Base-by-base conservation (phyloP, 2,888 invertebrate species). In the Biston stratarius region DNA sequence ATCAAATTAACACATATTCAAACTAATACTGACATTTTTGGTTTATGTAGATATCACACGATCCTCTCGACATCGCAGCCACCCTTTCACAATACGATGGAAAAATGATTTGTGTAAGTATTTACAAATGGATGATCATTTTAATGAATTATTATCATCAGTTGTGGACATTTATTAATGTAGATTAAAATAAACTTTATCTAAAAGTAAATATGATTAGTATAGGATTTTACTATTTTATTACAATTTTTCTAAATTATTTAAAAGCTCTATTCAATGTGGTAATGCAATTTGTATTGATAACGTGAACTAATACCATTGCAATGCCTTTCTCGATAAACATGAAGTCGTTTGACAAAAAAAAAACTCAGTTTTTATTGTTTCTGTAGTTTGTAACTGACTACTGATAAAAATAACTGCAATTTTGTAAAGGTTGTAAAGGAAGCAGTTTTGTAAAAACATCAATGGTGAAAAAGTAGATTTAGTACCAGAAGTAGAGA, bases 21-120 rank as follows among this genome's bases (percentile, higher is more conserved):
- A 82, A 80, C 72, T 87, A 88, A 88, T 89, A 90, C 87, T 88
- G 88, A 84, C 80, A 76, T 40, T 78, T 38, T 80, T 78, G 64
- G 82, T 84, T 85, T 83, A 87, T 86, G 85, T 77, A 85, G 84
- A 88, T 87, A 88, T 85, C 81, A 84, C 83, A 84, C 85, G 83
- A 86, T 83, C 78, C 84, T 78, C 78, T 61, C 70, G 67, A 68
- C 64, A 56, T 64, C 60, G 14, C 68, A 64, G 67, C 73, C 72
- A 66, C 70, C 74, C 71, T 71, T 74, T 74, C 74, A 72, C 74
- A 74, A 72, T 71, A 73, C 71, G 57, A 74, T 74, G 73, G 72
- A 69, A 68, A 58, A 70, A 75, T 65, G 72, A 74, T 74, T 67
- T 70, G 70, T 70, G 70, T 80, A 81, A 81, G 76, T 89, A 88